A percentile compares a stretch with the other conserved stretches of the same genome.
Conservation (phyloP, 2,888 invertebrate genomes). For the Campoplex nolae region DNA sequence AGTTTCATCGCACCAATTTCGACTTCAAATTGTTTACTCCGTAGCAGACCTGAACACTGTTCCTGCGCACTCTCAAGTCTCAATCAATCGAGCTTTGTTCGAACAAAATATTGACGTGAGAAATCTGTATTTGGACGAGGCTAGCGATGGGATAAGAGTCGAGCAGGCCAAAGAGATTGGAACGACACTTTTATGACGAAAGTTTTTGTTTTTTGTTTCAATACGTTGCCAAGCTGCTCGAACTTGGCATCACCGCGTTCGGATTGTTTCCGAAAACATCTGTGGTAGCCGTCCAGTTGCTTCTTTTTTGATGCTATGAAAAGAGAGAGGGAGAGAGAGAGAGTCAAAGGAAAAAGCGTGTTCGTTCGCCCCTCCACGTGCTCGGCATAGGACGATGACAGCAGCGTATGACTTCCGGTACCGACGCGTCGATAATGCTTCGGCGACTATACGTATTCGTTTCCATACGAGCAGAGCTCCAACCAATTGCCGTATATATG, state of each 20-base stretch:
- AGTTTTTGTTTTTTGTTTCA: neutral
- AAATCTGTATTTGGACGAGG: neutral
- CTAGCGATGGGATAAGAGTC: neutral
- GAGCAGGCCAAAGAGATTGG: neutral
- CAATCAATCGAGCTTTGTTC: neutral
- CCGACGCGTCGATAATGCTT: neutral
- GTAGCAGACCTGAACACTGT: too few species aligned
- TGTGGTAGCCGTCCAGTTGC: neutral
- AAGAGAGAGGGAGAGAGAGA: neutral
- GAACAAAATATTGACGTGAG: neutral
- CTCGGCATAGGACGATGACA: constrained; percentile 58
- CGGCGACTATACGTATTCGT: constrained; percentile 1
- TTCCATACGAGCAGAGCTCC: neutral
- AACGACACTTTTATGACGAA: neutral
- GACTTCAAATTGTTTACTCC: too few species aligned
- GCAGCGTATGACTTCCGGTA: constrained; percentile 54
- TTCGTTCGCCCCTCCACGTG: neutral
- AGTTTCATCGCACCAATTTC: too few species aligned
- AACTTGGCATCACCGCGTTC: neutral
- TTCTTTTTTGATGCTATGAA: neutral
- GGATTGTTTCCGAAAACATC: neutral
- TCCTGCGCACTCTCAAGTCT: neutral
- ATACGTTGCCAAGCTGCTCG: neutral
- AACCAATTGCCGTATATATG: neutral
- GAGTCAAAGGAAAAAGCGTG: neutral